phyloP scores from a whole-genome alignment of 2,113 vertebrate species.

The Falco punctatus region DNA sequence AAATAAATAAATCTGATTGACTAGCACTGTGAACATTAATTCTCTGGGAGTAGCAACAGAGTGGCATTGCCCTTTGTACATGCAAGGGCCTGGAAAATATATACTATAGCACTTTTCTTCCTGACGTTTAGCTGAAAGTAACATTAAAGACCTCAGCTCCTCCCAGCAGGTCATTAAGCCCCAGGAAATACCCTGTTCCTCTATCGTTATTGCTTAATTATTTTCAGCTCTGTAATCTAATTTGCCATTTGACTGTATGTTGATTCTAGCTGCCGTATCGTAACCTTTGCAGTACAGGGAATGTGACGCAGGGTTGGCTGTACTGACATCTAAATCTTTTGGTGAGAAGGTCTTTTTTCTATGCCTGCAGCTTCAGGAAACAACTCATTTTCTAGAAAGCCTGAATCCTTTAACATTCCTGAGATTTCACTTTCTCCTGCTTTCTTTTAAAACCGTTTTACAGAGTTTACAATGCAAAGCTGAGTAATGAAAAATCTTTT shows the following conservation, averaged over 20 bases:
- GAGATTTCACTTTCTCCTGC: background rate
- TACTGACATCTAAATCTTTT: background rate
- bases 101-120: constrained; percentile 12
- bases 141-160: constrained; percentile 37
- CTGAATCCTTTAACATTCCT: background rate
- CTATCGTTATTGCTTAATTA: constrained; percentile 53
- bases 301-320: background rate
- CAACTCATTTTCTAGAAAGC: background rate
- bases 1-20: constrained; percentile 61
- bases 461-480: constrained; percentile 37
- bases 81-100: background rate
- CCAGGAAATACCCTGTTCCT: constrained; percentile 46
- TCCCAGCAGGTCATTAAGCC: constrained; percentile 57
- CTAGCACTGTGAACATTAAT: background rate
- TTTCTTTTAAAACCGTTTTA: constrained; percentile 28
- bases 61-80: constrained; percentile 34
- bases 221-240: constrained; percentile 67
- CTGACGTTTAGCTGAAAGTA: constrained; percentile 32
- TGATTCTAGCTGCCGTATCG: constrained; percentile 7
- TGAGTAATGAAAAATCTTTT: constrained; percentile 4
- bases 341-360: background rate
- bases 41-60: background rate
- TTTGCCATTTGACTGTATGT: constrained; percentile 55
- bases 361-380: background rate
- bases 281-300: constrained; percentile 26